Evolutionary conservation across 2,113 vertebrate genomes (phyloP), one percentile per base, ranked within the genome.

Genomic region (Ranitomeya imitator): DNA sequence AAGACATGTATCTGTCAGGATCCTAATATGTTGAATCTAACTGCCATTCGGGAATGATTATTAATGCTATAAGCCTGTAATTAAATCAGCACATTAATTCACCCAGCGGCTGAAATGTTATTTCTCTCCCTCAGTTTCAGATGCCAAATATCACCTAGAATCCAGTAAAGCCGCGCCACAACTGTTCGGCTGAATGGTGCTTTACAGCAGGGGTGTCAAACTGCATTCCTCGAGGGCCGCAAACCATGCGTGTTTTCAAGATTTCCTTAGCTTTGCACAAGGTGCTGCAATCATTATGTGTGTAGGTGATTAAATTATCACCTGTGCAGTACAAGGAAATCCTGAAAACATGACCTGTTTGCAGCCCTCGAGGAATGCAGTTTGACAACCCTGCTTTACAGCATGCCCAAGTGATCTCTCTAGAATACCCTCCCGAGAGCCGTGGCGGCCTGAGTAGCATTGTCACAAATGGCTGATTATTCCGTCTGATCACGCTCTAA

Each of bases 51-150:
- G 86, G 79, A 87, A 76, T 88, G 31, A 76, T 83, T 82, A 82
- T 74, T 88, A 83, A 88, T 63, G 45, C 79, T 77, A 63, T 71
- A 76, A 83, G 69, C 45, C 80, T 83, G 69, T 88, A 88, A 88
- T 83, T 83, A 88, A 88, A 88, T 88, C 79, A 83, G 80, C 80
- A 51, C 21, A 77, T 83, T 65, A 77, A 83, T 77, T 88, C 79
- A 76, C 69, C 37, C 19, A 81, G 86, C 45, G 13, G 77, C 71
- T 26, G 54, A 77, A 73, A 65, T n/a, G 59, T 67, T 7, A 13
- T 69, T 13, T 54, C 9, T 37, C 51, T 45, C 52, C n/a, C 55
- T 77, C 45, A 4, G 83, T 71, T 88, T 88, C 80, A 88, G 80
- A 83, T 83, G 86, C 69, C 71, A 88, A 60, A 55, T 67, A 15